Percentiles rank a stretch among this genome's conserved stretches.
Conservation (phyloP, 2,888 invertebrate species). For the Adelphocoris suturalis region DNA sequence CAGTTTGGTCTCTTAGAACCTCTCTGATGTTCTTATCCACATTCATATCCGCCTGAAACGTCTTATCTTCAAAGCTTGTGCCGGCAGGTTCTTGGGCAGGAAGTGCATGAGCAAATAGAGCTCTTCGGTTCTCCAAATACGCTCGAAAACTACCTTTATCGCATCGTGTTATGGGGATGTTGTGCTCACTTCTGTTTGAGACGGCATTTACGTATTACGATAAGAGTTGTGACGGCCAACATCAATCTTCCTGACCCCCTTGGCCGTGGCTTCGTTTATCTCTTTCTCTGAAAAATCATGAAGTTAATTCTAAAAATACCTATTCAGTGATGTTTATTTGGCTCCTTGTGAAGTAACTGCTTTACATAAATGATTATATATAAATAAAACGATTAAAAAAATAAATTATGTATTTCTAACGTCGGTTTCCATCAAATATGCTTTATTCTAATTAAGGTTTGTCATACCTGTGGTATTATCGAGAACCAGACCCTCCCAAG, state of each 20-base stretch:
- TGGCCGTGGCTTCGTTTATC: neutral
- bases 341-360: too few relatives aligned
- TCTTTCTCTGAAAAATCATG: neutral
- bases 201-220: neutral
- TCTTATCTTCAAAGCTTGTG: conserved; percentile 10
- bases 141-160: neutral
- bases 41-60: neutral
- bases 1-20: neutral
- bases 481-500: too few relatives aligned
- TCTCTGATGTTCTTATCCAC: neutral
- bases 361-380: too few relatives aligned
- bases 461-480: too few relatives aligned
- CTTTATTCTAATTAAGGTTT: too few relatives aligned
- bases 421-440: too few relatives aligned
- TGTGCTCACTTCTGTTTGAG: conserved; percentile 22
- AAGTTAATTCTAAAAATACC: neutral
- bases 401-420: too few relatives aligned
- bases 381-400: too few relatives aligned
- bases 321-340: too few relatives aligned
- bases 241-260: neutral
- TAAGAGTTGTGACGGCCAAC: neutral
- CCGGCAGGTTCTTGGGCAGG: neutral
- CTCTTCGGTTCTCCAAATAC: neutral
- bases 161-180: neutral
- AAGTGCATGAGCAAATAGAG: conserved; percentile 18